Conservation (phyloP, 2,113 vertebrate genomes). For the Zapornia atra region DNA sequence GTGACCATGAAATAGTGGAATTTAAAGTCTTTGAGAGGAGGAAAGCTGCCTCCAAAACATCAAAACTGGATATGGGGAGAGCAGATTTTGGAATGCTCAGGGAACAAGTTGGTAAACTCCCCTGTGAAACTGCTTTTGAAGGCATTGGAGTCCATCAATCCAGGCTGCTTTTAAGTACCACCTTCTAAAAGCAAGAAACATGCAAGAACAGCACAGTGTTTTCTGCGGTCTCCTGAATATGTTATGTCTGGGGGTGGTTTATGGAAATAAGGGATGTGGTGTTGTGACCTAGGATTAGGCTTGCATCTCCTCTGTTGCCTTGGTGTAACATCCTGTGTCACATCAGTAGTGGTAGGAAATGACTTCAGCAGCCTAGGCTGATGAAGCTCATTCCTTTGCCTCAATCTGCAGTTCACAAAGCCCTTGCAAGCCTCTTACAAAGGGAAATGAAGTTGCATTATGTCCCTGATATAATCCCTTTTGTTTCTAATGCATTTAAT, state of each 20-base stretch:
- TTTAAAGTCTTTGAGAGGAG: too few species aligned
- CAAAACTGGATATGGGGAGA: too few species aligned
- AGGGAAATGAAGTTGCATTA: not conserved
- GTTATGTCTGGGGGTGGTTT: not conserved
- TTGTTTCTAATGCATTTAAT: not conserved
- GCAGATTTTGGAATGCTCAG: too few species aligned
- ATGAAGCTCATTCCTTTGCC: not conserved
- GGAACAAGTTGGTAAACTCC: too few species aligned
- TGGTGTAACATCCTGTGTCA: fast-evolving
- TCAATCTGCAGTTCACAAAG: not conserved
- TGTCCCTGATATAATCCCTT: not conserved
- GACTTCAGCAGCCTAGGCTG: not conserved
- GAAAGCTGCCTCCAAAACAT: too few species aligned
- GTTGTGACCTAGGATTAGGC: not conserved
- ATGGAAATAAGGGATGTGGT: not conserved
- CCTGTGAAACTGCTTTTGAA: too few species aligned
- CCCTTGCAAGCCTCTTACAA: not conserved
- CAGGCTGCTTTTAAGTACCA: too few species aligned
- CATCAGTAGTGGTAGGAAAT: not conserved
- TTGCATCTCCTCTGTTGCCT: not conserved
- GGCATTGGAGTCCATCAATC: too few species aligned
- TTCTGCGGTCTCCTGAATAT: not conserved
- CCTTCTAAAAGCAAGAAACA: too few species aligned
- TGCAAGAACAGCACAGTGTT: not conserved
- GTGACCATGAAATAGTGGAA: too few species aligned